Base-by-base conservation (phyloP, 2,113 vertebrate species). In the Gymnocephalus cernua region DNA sequence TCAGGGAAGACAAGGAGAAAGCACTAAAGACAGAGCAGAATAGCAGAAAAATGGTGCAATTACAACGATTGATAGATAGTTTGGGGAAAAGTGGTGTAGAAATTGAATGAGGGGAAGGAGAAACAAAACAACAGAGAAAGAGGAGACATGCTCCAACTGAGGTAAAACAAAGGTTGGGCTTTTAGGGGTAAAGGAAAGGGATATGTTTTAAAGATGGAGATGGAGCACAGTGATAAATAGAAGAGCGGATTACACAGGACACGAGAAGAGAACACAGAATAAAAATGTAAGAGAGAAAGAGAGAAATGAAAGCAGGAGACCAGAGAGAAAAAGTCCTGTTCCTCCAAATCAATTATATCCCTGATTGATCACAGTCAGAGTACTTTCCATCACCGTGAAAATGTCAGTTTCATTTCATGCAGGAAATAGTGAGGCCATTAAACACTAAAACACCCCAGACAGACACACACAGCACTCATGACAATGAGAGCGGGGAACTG, bases 321-420 rank as follows among this genome's bases (percentile, higher is more conserved):
- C 23, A 66, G 58, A 79, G 48, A 62, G 44, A 72, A 77, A 62
- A 32, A 83, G 41, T 51, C 29, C 69, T 9, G 4, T n/a, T 75
- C 80, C 47, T 85, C 73, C 72, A 88, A 83, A 93, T 94, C 91
- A 91, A 88, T 94, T 89, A 85, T 3, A 2, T 10, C 62, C 38
- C 64, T 90, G 88, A 93, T 92, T 80, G 89, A 93, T 91, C 82
- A 57, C 84, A 77, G 79, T 76, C 77, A 15, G 21, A 81, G 76
- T 74, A 82, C 85, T 84, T 80, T 78, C 68, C 71, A 74, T 35
- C 1, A 63, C 53, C 64, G 29, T 93, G 88, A 92, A 92, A 80
- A 71, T 79, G 77, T 80, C 91, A 41, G 23, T 58, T 87, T 79
- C 41, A 68, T 86, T 87, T 79, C 45, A 63, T 63, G 57, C 80